Evolutionary conservation across 2,797 vertebrate species (phyloP), one percentile per base, ranked within the genome.

Genomic region (Myripristis jacobus): DNA sequence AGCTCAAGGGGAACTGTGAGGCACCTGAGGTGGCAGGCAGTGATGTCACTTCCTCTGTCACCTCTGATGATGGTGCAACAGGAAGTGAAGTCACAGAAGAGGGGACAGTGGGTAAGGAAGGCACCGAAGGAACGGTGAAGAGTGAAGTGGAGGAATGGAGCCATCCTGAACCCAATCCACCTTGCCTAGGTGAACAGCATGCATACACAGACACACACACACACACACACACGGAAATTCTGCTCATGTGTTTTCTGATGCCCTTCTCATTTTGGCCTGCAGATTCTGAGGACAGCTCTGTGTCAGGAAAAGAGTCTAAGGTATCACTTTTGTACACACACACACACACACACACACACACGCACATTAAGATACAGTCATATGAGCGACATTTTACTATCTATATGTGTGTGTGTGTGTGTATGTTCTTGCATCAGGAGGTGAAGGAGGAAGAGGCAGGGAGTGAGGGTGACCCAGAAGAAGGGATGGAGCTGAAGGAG

Each of bases 371-470:
- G 71, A 1, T 13, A 1, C 15, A 18, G 1, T 18, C 1, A 1
- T n/a, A n/a, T n/a, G n/a, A n/a, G n/a, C n/a, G n/a, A n/a, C n/a
- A 8, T 54, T 51, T 59, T 7, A 52, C 22, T 29, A 31, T 50
- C 2, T 73, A n/a, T n/a, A n/a, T n/a, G n/a, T n/a, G n/a, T n/a
- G n/a, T n/a, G n/a, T n/a, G n/a, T n/a, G 24, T 59, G 34, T 75
- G 3, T 75, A 2, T 78, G 56, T 54, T 22, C 29, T 34, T 60
- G 4, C 52, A n/a, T 63, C 81, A 94, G 92, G 96, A 98, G 81
- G 95, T 98, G 74, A 98, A 99, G 66, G 97, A 98, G 46, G 94
- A 94, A 61, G 93, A 92, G 75, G 93, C 94, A 46, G 95, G 95
- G 38, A 91, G 74, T 60, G 81, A 77, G 81, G 64, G 27, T 52